Conservation (phyloP, 2,888 invertebrate species). For the Crepidodera aurea region DNA sequence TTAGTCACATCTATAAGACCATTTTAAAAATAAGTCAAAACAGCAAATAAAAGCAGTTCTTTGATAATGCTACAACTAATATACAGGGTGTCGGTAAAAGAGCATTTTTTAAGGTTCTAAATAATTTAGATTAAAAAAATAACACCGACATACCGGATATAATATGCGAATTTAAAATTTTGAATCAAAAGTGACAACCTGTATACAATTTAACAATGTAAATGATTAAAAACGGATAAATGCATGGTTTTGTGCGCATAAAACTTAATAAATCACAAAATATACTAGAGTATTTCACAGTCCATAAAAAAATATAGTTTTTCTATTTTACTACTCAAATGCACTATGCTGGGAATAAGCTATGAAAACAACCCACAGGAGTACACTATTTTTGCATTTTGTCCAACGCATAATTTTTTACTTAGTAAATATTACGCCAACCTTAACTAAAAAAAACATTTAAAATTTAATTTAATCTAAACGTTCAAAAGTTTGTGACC, state of each 20-base stretch:
- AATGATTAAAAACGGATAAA: background rate
- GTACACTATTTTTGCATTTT: no score
- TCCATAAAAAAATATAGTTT: slow-evolving; percentile 9
- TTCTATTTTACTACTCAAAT: background rate
- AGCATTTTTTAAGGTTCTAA: no score
- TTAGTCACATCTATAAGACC: slow-evolving; percentile 9
- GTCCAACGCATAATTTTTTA: no score
- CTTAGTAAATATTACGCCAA: no score
- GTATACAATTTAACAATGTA: background rate
- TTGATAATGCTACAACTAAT: background rate
- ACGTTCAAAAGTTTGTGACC: no score
- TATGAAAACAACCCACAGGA: background rate
- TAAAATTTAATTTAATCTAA: no score
- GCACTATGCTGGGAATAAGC: background rate
- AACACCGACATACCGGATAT: background rate
- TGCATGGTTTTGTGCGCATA: background rate
- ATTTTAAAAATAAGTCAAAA: background rate
- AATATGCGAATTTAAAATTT: background rate
- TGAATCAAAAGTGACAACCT: background rate
- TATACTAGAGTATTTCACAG: slow-evolving; percentile 8
- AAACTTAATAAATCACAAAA: background rate
- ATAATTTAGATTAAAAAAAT: no score
- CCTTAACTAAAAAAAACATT: no score
- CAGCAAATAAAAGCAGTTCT: slow-evolving; percentile 10
- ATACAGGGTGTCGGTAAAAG: background rate